phyloP scores from a whole-genome alignment of 2,888 invertebrate genomes.

The Meteorus cinctellus region DNA sequence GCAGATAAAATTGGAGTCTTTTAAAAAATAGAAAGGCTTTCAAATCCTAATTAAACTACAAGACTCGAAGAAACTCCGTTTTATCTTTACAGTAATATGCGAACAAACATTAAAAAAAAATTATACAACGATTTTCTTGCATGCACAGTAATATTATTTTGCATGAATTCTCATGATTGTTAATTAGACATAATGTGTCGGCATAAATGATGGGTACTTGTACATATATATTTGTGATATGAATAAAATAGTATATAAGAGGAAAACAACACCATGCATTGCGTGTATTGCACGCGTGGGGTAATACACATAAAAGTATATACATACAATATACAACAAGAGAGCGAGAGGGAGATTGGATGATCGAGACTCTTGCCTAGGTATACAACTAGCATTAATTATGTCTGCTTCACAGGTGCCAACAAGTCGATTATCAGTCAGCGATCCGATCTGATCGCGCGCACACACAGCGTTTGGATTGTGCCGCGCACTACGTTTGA shows the following conservation, averaged over 20 bases:
- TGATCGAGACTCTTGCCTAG: conserved; percentile 26
- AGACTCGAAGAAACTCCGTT: no score
- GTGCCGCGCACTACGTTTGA: conserved; percentile 49
- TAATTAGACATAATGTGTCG: conserved; percentile 23
- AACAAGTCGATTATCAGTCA: conserved; percentile 71
- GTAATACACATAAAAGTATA: not conserved
- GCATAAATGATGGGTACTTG: conserved; percentile 7
- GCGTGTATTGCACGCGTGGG: conserved; percentile 24
- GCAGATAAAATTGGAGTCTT: no score
- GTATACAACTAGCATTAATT: conserved; percentile 63
- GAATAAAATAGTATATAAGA: not conserved
- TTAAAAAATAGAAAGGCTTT: no score
- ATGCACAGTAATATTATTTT: not conserved
- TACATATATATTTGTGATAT: not conserved
- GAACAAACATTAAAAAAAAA: not conserved
- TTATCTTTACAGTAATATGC: no score
- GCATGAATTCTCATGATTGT: conserved; percentile 8
- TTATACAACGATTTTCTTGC: not conserved
- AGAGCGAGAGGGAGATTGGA: conserved; percentile 7
- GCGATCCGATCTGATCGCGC: conserved; percentile 65
- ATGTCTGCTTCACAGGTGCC: conserved; percentile 69
- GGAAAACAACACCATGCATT: not conserved
- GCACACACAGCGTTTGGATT: conserved; percentile 55
- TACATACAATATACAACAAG: not conserved
- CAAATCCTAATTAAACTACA: no score